phyloP scores from a whole-genome alignment of 2,113 vertebrate genomes.

The Cebidichthys violaceus region DNA sequence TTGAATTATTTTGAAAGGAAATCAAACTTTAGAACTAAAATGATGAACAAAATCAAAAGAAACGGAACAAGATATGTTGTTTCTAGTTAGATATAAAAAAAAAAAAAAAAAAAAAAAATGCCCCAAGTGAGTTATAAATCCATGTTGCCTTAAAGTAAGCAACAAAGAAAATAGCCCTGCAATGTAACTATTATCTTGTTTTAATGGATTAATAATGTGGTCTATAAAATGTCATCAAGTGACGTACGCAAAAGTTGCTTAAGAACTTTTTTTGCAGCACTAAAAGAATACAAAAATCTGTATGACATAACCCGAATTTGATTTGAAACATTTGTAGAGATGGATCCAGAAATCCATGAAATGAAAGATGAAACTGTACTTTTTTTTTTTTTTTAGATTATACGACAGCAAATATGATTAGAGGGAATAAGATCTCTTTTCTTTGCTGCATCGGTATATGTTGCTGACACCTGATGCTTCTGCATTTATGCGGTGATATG shows the following conservation, averaged over 20 bases:
- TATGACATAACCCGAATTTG: background rate
- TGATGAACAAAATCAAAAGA: background rate
- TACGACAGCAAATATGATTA: background rate
- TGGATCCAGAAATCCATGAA: background rate
- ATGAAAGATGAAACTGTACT: background rate
- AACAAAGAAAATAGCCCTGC: background rate
- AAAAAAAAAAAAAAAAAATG: background rate
- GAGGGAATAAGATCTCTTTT: background rate
- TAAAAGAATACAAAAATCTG: background rate
- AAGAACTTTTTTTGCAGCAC: background rate
- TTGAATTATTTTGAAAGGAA: background rate
- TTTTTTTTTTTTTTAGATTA: background rate
- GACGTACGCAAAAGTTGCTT: background rate
- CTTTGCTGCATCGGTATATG: background rate
- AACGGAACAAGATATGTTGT: background rate
- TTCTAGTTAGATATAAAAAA: background rate
- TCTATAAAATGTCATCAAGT: background rate
- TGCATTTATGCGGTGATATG: slow-evolving; percentile 20
- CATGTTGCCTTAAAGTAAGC: background rate
- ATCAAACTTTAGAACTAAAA: background rate
- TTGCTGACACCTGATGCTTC: slow-evolving; percentile 16
- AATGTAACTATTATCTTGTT: background rate
- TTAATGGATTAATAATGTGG: background rate
- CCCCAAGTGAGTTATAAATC: background rate
- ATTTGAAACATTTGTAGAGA: background rate